phyloP scores from a whole-genome alignment of 1,140 invertebrate genomes.

The Cherax quadricarinatus region DNA sequence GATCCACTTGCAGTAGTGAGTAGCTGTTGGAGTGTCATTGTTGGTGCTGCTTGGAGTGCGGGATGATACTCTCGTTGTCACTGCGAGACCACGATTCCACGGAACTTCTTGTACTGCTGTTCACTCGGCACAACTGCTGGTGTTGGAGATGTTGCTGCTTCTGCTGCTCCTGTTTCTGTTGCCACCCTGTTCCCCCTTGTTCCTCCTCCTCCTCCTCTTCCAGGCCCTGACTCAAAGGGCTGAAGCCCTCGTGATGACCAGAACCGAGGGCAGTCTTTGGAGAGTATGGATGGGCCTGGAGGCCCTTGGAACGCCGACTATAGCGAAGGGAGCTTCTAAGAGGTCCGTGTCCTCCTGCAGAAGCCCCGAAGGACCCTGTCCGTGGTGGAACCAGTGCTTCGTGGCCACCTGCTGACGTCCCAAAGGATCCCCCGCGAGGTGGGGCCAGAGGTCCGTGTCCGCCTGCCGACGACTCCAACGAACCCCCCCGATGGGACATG shows the following conservation, averaged over 20 bases:
- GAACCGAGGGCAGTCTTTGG: neutral
- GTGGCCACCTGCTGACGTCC: neutral
- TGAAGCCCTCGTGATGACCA: neutral
- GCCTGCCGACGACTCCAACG: neutral
- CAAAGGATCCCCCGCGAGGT: neutral
- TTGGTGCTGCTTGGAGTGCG: neutral
- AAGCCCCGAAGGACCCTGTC: too few species aligned
- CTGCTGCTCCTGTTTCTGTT: neutral
- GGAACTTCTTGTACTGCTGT: neutral
- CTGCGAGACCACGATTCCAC: neutral
- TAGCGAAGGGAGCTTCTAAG: neutral
- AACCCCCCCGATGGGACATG: neutral
- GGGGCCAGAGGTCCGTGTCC: too few species aligned
- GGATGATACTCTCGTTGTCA: neutral
- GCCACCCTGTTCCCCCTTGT: neutral
- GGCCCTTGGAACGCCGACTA: neutral
- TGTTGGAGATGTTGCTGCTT: too few species aligned
- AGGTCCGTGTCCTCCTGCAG: neutral
- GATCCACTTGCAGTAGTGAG: neutral
- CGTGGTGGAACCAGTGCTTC: too few species aligned
- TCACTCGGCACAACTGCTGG: neutral
- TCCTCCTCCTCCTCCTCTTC: conserved; percentile 23
- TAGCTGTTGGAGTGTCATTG: conserved; percentile 15
- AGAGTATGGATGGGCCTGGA: neutral
- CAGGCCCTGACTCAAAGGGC: conserved; percentile 8